Evolutionary conservation across 1,140 invertebrate genomes (phyloP), one percentile per base, ranked within the genome.

Genomic region (Zaprionus vittiger): DNA sequence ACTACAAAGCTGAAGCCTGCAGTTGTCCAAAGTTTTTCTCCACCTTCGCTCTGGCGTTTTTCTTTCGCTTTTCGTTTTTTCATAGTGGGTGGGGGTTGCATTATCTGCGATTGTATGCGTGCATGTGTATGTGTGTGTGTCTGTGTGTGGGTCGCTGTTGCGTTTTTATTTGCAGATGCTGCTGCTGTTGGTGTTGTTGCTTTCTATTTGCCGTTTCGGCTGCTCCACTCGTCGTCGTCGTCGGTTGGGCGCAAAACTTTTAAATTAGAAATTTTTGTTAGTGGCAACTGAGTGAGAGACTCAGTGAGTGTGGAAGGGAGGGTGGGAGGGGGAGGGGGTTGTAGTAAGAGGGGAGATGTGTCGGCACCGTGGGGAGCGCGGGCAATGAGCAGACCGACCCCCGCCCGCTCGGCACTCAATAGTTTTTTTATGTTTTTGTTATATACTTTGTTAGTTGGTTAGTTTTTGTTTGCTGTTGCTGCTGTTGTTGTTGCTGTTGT

Each of bases 211-310:
- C 79, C 78, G 85, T 83, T 90, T 89, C 85, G 85, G 85, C 85
- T 90, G 80, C 68, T 78, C 67, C 68, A 63, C 73, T 86, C 69
- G 65, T 73, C 70, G 68, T 72, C 67, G 59, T 72, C 71, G 73
- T 77, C 81, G 82, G 86, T 84, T 91, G 85, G 85, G 83, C 72
- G 85, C 73, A 90, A 90, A 90, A 90, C 85, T 90, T 90, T 90
- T 90, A 90, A 90, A 90, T 90, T 90, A 90, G 85, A 90, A 90
- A 90, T 90, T 90, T 90, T 90, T 90, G 85, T 82, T 90, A 83
- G 84, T 61, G 54, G 77, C 31, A 47, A 47, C 65, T 44, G 37
- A 37, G 15, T 41, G 38, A 41, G 41, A 7, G 17, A 47, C 31
- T 34, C 31, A 34, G 9, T 34, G 41, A n/a, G 41, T 7, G 41